phyloP scores from a whole-genome alignment of 2,797 vertebrate genomes.

The Acanthopagrus latus region DNA sequence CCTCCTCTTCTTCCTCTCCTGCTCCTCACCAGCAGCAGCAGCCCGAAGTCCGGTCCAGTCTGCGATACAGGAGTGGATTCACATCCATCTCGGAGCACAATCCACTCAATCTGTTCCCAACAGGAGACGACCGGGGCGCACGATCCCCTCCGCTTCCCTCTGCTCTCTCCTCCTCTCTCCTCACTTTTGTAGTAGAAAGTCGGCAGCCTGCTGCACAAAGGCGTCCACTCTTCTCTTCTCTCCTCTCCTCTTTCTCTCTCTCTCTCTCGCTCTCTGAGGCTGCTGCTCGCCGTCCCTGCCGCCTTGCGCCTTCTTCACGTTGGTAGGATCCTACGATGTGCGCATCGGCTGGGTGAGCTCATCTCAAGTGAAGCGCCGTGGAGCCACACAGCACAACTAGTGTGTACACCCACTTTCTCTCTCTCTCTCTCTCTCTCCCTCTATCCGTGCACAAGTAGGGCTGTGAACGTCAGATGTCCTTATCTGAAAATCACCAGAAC shows the following conservation, averaged over 20 bases:
- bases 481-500: conserved; percentile 38
- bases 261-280: conserved; percentile 21
- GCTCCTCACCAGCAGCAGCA: conserved; percentile 55
- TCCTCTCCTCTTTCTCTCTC: no score
- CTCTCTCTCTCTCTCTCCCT: background rate
- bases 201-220: conserved; percentile 68
- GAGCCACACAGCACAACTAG: conserved; percentile 75
- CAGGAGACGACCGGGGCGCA: conserved; percentile 40
- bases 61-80: conserved; percentile 60
- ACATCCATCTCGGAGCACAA: conserved; percentile 60
- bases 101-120: conserved; percentile 57
- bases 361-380: conserved; percentile 73
- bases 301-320: conserved; percentile 72
- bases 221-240: conserved; percentile 61
- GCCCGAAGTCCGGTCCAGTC: conserved; percentile 66
- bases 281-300: conserved; percentile 64
- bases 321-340: conserved; percentile 76
- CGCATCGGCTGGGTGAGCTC: conserved; percentile 83
- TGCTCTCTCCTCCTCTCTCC: conserved; percentile 35
- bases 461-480: conserved; percentile 68
- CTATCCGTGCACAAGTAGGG: conserved; percentile 59
- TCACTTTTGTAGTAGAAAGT: conserved; percentile 79
- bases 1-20: background rate
- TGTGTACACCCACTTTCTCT: conserved; percentile 74
- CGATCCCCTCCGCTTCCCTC: conserved; percentile 46